These are phyloP conservation scores for Tadarida brasiliensis DNA, from an alignment of 2,797 vertebrate species.

Conservation along the genomic window DNA sequence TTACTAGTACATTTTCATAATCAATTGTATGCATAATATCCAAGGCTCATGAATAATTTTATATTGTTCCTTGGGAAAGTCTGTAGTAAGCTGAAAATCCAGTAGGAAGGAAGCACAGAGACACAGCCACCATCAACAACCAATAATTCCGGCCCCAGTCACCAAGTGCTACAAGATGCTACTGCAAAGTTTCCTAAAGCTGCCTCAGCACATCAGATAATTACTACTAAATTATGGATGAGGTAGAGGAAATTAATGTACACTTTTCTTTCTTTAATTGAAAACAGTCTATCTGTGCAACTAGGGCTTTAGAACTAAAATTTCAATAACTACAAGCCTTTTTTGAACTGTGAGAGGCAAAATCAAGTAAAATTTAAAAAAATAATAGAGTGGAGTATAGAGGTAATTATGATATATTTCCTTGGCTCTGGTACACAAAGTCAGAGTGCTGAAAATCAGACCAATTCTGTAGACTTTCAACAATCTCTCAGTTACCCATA, in stretches of 20 bases:
- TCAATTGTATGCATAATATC: conserved; percentile 79
- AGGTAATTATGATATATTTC: not conserved
- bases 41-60: conserved; percentile 80
- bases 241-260: not conserved
- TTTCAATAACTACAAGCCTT: conserved; percentile 34
- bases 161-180: not conserved
- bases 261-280: conserved; percentile 26
- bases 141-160: not conserved
- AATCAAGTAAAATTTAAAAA: not conserved
- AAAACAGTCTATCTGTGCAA: conserved; percentile 24
- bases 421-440: not conserved
- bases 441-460: not conserved
- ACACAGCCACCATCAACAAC: not conserved
- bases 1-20: conserved; percentile 81
- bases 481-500: not conserved
- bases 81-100: conserved; percentile 75
- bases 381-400: not conserved
- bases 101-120: conserved; percentile 10
- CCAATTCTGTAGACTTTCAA: not conserved
- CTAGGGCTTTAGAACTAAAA: conserved; percentile 4
- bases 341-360: not conserved
- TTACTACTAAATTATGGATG: conserved; percentile 12
- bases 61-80: conserved; percentile 70
- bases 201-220: conserved; percentile 11
- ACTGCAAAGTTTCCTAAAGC: not conserved